phyloP scores from a whole-genome alignment of 2,113 vertebrate species.

The Oenanthe oenanthe region DNA sequence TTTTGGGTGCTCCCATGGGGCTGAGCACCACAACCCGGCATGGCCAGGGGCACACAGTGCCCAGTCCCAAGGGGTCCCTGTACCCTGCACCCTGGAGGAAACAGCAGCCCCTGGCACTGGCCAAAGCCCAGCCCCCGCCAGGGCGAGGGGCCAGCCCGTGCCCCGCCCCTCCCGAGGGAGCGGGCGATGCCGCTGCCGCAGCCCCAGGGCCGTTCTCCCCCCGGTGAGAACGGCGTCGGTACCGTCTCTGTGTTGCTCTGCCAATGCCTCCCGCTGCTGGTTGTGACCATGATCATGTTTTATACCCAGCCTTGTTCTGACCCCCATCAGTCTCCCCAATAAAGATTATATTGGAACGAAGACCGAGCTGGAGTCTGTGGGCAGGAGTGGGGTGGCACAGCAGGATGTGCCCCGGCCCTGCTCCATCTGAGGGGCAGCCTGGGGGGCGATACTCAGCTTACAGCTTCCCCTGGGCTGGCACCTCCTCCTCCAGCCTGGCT shows the following conservation, averaged over 20 bases:
- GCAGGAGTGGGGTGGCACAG: not conserved
- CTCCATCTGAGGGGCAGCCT: not conserved
- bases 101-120: not conserved
- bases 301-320: conserved; percentile 65
- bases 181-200: rapidly evolving
- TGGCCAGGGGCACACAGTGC: rapidly evolving
- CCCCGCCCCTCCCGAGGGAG: rapidly evolving
- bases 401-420: not conserved
- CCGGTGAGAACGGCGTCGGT: not conserved
- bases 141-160: not conserved
- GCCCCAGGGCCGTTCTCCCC: not conserved
- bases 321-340: conserved; percentile 57
- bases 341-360: conserved; percentile 68
- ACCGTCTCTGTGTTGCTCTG: conserved; percentile 41
- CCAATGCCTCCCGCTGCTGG: conserved; percentile 57
- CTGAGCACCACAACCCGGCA: not conserved
- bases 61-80: not conserved
- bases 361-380: rapidly evolving
- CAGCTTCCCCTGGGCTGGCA: not conserved
- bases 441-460: not conserved
- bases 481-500: not conserved
- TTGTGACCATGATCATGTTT: conserved; percentile 59
- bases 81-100: not conserved
- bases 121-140: not conserved
- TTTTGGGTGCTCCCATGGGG: not conserved